Base-by-base conservation (phyloP, 2,797 vertebrate species). In the Poecilia wingei region DNA sequence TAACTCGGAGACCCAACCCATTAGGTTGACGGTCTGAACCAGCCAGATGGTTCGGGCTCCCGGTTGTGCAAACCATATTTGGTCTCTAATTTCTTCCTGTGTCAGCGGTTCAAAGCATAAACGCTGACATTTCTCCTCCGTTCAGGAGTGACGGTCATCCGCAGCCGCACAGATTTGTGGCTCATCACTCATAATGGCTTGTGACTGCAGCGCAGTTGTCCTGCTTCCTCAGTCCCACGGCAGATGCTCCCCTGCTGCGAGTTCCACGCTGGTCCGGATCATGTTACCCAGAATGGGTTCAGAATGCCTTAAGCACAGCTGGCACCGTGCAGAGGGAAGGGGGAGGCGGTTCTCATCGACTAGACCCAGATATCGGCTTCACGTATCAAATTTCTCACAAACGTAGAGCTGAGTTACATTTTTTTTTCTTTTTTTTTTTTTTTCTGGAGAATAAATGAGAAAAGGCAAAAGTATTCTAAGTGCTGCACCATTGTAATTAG, bases 231-330 rank as follows among this genome's bases (percentile, higher is more conserved):
- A 72, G 80, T 87, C 89, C 87, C 86, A 80, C 79, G 89, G 89
- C 94, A 95, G 93, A 95, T 95, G 94, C 92, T 93, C 84, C 85
- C 89, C 88, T 86, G 90, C 89, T 87, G 86, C 72, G 85, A 79
- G 78, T 84, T 82, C 85, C 91, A 88, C 86, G 86, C 81, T 72
- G 57, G 69, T 84, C 70, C 36, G 82, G 88, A 94, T 94, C 91
- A 78, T 57, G 68, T 94, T 95, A 89, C 93, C 82, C 79, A 83
- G 84, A 90, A 84, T 77, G 79, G 76, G 83, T 55, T 86, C 84
- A 82, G 57, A 70, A 59, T 87, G 86, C 85, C 89, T 85, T 77
- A 69, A 86, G 85, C 88, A 85, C 94, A 94, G 93, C 94, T 94
- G 93, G 91, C 84, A 90, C 47, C 0, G 55, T 64, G 8, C 51